These are phyloP conservation scores for Pyrocoelia pectoralis DNA, from an alignment of 2,888 invertebrate species.

Conservation along the genomic window DNA sequence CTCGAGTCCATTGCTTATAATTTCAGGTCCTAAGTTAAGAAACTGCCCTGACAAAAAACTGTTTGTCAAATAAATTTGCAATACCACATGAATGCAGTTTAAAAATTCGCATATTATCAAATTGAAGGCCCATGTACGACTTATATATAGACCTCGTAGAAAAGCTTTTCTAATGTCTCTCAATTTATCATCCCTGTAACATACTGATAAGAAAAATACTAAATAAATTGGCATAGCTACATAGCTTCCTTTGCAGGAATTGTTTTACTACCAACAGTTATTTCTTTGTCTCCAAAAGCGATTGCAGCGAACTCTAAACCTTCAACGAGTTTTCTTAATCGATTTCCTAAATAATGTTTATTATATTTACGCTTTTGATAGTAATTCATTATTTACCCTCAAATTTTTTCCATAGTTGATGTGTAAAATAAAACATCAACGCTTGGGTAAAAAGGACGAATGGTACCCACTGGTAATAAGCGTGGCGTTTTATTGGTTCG, in stretches of 20 bases:
- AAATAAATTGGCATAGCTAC: constrained; percentile 39
- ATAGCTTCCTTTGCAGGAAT: constrained; percentile 63
- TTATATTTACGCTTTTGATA: too few relatives aligned
- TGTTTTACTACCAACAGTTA: constrained; percentile 57
- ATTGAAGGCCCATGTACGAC: constrained; percentile 79
- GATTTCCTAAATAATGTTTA: constrained; percentile 67
- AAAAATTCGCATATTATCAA: constrained; percentile 80
- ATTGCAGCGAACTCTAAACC: constrained; percentile 77
- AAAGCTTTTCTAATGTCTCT: constrained; percentile 59
- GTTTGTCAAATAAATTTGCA: constrained; percentile 82
- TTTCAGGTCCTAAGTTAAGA: constrained; percentile 71
- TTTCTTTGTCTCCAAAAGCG: constrained; percentile 63
- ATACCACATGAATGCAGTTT: constrained; percentile 79
- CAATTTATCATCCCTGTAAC: constrained; percentile 58
- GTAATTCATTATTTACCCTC: constrained; percentile 68
- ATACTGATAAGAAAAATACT: neutral
- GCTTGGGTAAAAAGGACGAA: constrained; percentile 85
- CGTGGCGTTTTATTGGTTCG: constrained; percentile 73
- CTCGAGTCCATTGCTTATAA: constrained; percentile 68
- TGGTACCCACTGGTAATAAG: constrained; percentile 96
- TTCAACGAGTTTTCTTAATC: constrained; percentile 77
- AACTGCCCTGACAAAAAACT: constrained; percentile 80
- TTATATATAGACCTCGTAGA: constrained; percentile 68
- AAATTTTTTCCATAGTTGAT: constrained; percentile 83
- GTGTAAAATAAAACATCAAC: constrained; percentile 82